phyloP scores from a whole-genome alignment of 2,113 vertebrate species.

The Chloroceryle aenea region DNA sequence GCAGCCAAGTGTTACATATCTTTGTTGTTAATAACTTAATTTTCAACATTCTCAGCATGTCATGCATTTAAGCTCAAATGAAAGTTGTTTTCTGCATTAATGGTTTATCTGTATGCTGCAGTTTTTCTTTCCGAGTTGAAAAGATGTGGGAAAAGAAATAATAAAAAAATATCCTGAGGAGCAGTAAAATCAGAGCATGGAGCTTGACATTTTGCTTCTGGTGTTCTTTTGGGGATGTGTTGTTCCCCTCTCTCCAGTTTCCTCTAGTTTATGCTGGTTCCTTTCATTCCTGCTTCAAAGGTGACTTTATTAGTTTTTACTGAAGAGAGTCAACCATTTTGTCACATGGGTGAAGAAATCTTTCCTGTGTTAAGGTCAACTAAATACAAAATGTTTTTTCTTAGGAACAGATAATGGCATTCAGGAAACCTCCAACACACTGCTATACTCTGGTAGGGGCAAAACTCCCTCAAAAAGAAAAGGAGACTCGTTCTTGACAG shows the following conservation, averaged over 20 bases:
- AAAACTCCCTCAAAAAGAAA: neutral
- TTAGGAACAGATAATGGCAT: neutral
- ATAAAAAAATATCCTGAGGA: neutral
- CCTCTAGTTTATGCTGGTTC: neutral
- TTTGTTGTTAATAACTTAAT: constrained; percentile 61
- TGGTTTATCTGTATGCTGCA: constrained; percentile 39
- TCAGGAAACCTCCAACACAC: neutral
- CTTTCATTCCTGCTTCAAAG: neutral
- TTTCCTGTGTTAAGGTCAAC: neutral
- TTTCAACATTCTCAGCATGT: constrained; percentile 48
- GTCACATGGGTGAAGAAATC: neutral
- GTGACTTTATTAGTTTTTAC: neutral
- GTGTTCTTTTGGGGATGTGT: neutral
- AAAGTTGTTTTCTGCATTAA: constrained; percentile 45
- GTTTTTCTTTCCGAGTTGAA: neutral
- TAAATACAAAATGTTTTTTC: neutral
- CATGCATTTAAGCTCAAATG: constrained; percentile 27
- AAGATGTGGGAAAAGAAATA: neutral
- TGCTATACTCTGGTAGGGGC: neutral
- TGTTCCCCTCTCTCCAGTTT: neutral
- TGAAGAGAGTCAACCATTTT: neutral
- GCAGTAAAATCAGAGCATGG: neutral
- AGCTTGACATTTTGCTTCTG: constrained; percentile 12
- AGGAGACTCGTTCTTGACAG: neutral
- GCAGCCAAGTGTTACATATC: constrained; percentile 49